Percentiles rank a stretch among this genome's conserved stretches.
Evolutionary conservation across 2,888 invertebrate genomes (phyloP).

Genomic region (Chymomyza procnemis): DNA sequence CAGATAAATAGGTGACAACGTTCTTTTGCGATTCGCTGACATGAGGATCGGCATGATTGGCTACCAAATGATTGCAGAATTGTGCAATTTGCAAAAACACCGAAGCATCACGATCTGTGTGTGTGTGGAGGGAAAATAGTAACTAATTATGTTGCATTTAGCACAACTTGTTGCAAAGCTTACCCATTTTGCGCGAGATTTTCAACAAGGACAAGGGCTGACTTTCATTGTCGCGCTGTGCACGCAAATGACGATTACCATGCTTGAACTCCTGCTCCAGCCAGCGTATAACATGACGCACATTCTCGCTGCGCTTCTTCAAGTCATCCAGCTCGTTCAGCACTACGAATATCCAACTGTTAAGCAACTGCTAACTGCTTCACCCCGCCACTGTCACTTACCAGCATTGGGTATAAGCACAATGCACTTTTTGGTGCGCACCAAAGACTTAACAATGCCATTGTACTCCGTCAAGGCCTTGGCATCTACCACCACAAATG

Average conservation of each 20-base stretch:
- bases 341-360: too few species aligned
- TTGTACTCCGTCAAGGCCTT: constrained; percentile 88
- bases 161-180: constrained; percentile 57
- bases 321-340: constrained; percentile 92
- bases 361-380: constrained; percentile 42
- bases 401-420: constrained; percentile 93
- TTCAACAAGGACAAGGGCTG: constrained; percentile 85
- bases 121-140: too few species aligned
- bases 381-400: constrained; percentile 80
- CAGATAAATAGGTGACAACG: constrained; percentile 89
- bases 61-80: constrained; percentile 78
- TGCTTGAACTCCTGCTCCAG: constrained; percentile 91
- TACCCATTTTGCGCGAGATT: constrained; percentile 88
- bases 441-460: constrained; percentile 88
- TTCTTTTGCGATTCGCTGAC: constrained; percentile 76
- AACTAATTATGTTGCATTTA: too few species aligned
- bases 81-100: constrained; percentile 78
- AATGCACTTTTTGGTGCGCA: constrained; percentile 90
- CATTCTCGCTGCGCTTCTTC: constrained; percentile 90
- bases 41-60: constrained; percentile 80
- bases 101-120: constrained; percentile 78
- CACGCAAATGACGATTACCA: constrained; percentile 91
- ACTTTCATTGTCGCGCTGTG: constrained; percentile 91
- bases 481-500: constrained; percentile 92
- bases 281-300: constrained; percentile 96